Evolutionary conservation across 2,113 vertebrate species (phyloP), one percentile per base, ranked within the genome.

Genomic region (Phrynocephalus versicolor): DNA sequence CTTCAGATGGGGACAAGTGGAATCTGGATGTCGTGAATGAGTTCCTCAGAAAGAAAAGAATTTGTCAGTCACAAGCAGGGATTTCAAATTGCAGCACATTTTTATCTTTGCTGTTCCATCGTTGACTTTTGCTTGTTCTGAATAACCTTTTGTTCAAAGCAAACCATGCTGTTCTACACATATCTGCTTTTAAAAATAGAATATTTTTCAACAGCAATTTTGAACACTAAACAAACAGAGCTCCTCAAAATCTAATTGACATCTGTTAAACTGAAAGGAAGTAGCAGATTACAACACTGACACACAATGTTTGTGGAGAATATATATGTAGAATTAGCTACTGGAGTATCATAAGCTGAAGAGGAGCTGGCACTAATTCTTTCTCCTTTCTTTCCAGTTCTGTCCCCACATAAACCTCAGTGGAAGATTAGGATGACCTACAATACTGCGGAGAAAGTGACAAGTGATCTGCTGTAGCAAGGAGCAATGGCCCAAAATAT

Each of bases 1-100:
- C 55, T 89, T 90, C 74, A 80, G 39, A 90, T 87, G 79, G 87
- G n/a, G 33, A 55, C 62, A 88, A 30, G 60, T 64, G 90, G 45
- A 78, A 89, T 62, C 21, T 69, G 87, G 30, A 25, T 79, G 2
- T 65, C 41, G 37, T 88, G 62, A 75, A 7, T 41, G 88, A 15
- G n/a, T 67, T 15, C 1, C 30, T 33, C 39, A 80, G 60, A 37
- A 30, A n/a, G 86, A 83, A 83, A 9, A 89, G 80, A 90, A 87
- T 51, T 51, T 10, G 5, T 51, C 45, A 51, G 45, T 6, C 45
- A 51, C 45, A 51, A 51, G 73, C 62, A 0, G 0, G 62, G 76
- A 18, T 33, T 67, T 79, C 39, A 67, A 41, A 45, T 45, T 67
- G 15, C 41, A 65, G 67, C 18, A 62, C 18, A 51, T 51, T 51